phyloP scores from a whole-genome alignment of 2,113 vertebrate species.

The Erinaceus europaeus region DNA sequence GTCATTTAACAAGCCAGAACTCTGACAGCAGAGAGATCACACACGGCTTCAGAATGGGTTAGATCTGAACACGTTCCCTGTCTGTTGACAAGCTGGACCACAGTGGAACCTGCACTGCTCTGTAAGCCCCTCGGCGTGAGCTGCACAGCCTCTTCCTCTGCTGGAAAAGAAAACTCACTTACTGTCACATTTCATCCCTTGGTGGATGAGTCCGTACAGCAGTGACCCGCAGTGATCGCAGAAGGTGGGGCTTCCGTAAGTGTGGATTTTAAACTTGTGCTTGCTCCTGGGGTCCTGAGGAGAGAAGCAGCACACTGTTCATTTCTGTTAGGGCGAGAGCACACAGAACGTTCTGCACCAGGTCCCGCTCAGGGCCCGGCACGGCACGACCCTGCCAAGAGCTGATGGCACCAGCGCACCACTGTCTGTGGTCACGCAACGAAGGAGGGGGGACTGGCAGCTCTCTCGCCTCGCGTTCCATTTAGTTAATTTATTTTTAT shows the following conservation, averaged over 20 bases:
- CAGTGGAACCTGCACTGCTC: background rate
- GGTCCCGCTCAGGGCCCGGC: too few relatives aligned
- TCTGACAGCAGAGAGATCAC: background rate
- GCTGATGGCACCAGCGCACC: accelerated
- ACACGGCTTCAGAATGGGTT: accelerated
- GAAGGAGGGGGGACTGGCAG: too few relatives aligned
- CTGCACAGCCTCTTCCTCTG: background rate
- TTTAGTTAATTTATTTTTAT: too few relatives aligned
- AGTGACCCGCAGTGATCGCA: conserved; percentile 97
- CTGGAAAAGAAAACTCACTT: conserved; percentile 77
- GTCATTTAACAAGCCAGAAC: background rate
- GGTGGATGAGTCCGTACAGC: conserved; percentile 97
- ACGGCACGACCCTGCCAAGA: too few relatives aligned
- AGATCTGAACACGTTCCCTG: background rate
- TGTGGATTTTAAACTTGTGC: conserved; percentile 99
- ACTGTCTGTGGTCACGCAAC: too few relatives aligned
- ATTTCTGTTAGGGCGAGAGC: background rate
- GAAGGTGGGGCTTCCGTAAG: conserved; percentile 96
- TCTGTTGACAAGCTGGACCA: accelerated
- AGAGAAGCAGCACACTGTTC: background rate
- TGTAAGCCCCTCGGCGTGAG: accelerated
- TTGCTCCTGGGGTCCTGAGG: conserved; percentile 96
- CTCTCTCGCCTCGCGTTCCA: too few relatives aligned
- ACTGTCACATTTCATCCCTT: conserved; percentile 99
- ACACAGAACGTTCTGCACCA: too few relatives aligned